Evolutionary conservation across 2,113 vertebrate genomes (phyloP).

Genomic region (Brachionichthys hirsutus): DNA sequence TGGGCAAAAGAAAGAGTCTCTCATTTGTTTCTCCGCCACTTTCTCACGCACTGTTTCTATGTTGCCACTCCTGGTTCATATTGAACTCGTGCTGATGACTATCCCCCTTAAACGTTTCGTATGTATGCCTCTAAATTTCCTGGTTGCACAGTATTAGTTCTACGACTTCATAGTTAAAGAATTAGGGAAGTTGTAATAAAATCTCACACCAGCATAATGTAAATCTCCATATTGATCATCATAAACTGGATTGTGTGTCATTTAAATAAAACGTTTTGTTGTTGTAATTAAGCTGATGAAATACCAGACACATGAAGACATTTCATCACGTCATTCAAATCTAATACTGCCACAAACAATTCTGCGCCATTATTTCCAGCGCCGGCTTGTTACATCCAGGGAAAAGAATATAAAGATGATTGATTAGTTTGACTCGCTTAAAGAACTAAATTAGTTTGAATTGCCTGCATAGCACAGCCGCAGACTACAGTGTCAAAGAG

Average conservation of each 20-base stretch:
- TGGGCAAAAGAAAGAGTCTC: slow-evolving; percentile 41
- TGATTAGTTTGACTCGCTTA: neutral
- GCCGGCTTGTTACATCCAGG: neutral
- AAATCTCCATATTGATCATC: too few relatives aligned
- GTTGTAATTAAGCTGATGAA: neutral
- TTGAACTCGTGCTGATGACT: too few relatives aligned
- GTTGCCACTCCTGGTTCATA: slow-evolving; percentile 6
- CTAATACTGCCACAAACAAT: neutral
- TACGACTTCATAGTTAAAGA: too few relatives aligned
- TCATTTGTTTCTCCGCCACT: slow-evolving; percentile 4
- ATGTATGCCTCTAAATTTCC: too few relatives aligned
- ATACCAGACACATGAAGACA: neutral
- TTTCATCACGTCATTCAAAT: too few relatives aligned
- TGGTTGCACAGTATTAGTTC: too few relatives aligned
- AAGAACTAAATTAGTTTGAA: slow-evolving; percentile 1
- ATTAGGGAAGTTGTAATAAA: too few relatives aligned
- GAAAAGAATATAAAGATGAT: slow-evolving; percentile 2
- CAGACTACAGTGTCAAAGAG: slow-evolving; percentile 30
- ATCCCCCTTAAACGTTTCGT: too few relatives aligned
- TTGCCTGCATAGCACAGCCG: slow-evolving; percentile 10
- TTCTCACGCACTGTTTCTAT: neutral
- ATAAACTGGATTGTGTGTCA: too few relatives aligned
- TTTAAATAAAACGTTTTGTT: neutral
- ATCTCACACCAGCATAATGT: too few relatives aligned
- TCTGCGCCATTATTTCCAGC: neutral